Evolutionary conservation across 1,140 invertebrate species (phyloP), one percentile per base, ranked within the genome.

Genomic region (Drosophila melanica): DNA sequence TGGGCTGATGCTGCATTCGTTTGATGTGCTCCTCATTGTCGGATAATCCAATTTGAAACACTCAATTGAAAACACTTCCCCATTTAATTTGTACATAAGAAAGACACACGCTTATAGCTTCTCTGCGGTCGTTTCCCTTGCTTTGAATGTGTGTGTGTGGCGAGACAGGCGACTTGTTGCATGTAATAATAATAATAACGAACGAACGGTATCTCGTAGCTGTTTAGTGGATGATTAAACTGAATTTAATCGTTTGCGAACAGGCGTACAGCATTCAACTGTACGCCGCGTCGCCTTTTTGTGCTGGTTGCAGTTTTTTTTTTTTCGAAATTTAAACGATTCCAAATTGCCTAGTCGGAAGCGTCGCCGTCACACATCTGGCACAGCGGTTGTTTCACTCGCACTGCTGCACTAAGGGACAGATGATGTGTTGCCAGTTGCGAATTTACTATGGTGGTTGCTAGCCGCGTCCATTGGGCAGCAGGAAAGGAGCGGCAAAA

Each of bases 221-320:
- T 85, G 81, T 84, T 91, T 91, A 89, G 90, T 91, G 90, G 90
- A 91, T 91, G 90, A 91, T 91, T 91, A 91, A 91, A 91, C 90
- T 91, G 90, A 91, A 91, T 91, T 91, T 91, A 91, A 91, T 91
- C 90, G 90, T 91, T 91, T 91, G 90, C 76, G 87, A 91, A 87
- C 84, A 91, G 90, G 90, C 86, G 84, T 78, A 73, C 90, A 91
- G 77, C 78, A 62, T 16, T 51, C 11, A n/a, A 10, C 27, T 58
- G 57, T 8, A 35, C 18, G 64, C 37, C 20, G 59, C n/a, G 37
- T 30, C 45, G 75, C 58, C 67, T 69, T 70, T 72, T 84, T 75
- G 18, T 37, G 50, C 63, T 66, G 14, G 41, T n/a, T 58, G 55
- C 55, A 58, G 27, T 45, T 62, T 72, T 57, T 64, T 48, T 72